Evolutionary conservation across 2,797 vertebrate genomes (phyloP), one percentile per base, ranked within the genome.

Genomic region (Acrocephalus scirpaceus): DNA sequence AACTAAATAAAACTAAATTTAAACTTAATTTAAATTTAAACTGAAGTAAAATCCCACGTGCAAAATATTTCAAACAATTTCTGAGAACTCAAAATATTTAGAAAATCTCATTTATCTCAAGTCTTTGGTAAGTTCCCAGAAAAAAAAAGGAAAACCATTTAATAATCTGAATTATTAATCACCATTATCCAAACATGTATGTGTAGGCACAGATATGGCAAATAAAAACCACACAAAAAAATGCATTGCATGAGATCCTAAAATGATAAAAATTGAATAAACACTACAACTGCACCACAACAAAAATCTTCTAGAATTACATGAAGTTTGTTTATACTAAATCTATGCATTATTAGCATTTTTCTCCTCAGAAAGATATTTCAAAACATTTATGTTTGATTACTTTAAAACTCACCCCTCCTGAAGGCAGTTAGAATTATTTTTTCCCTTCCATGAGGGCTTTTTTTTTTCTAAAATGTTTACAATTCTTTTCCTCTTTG

Each of bases 101-200:
- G 26, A 66, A 71, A 78, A 94, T 42, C 23, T 2, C 26, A 15
- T 54, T 79, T 71, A 18, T 66, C n/a, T 78, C 42, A 77, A 74
- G 15, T 5, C 21, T 67, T 69, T 32, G 23, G 3, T 67, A 70
- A 75, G 5, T 22, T 81, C 21, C 30, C 14, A 22, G 29, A 36
- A 36, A 36, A 10, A 57, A 62, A 75, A 78, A 44, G 11, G 16
- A 38, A 83, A 90, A 17, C 2, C 3, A 27, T 44, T 76, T 34
- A 22, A 45, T 20, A 65, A 77, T 18, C 42, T n/a, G 26, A 85
- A 69, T 60, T 84, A 65, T 36, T 47, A 26, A 71, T 19, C 20
- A 22, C 6, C 13, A 27, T 9, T 29, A 19, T 16, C 51, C 78
- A 84, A 67, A 73, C 2, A 19, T 3, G 0, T 2, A 26, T 27